phyloP scores from a whole-genome alignment of 2,888 invertebrate genomes.

The Platerodrilus igneus region DNA sequence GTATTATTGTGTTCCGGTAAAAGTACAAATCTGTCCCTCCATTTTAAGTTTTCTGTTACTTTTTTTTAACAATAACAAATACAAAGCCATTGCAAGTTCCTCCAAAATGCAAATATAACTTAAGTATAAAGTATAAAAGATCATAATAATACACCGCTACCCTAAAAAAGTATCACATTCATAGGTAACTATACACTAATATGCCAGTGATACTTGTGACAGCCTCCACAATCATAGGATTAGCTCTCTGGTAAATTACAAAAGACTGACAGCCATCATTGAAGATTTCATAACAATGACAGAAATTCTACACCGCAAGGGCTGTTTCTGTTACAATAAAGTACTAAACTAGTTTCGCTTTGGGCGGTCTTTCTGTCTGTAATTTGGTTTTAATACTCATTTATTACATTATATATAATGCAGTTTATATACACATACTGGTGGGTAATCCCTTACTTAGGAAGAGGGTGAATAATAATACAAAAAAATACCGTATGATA shows the following conservation, averaged over 20 bases:
- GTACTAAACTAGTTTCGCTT: constrained; percentile 20
- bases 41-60: too few relatives aligned
- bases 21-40: too few relatives aligned
- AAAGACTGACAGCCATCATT: constrained; percentile 22
- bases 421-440: constrained; percentile 2
- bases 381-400: constrained; percentile 10
- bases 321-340: constrained; percentile 17
- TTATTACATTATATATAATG: background rate
- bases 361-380: constrained; percentile 13
- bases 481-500: too few relatives aligned
- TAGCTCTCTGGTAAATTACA: constrained; percentile 22
- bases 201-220: constrained; percentile 21
- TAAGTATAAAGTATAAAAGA: background rate
- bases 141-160: constrained; percentile 6
- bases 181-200: constrained; percentile 17
- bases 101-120: too few relatives aligned
- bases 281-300: constrained; percentile 17
- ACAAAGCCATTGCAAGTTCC: too few relatives aligned
- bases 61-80: too few relatives aligned
- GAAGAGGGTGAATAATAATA: too few relatives aligned
- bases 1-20: too few relatives aligned
- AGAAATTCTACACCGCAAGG: constrained; percentile 22
- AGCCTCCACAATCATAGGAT: constrained; percentile 23
- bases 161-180: constrained; percentile 4
- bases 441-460: too few relatives aligned